These are phyloP conservation scores for Drosophila varians DNA, from an alignment of 1,140 invertebrate species.

Conservation along the genomic window DNA sequence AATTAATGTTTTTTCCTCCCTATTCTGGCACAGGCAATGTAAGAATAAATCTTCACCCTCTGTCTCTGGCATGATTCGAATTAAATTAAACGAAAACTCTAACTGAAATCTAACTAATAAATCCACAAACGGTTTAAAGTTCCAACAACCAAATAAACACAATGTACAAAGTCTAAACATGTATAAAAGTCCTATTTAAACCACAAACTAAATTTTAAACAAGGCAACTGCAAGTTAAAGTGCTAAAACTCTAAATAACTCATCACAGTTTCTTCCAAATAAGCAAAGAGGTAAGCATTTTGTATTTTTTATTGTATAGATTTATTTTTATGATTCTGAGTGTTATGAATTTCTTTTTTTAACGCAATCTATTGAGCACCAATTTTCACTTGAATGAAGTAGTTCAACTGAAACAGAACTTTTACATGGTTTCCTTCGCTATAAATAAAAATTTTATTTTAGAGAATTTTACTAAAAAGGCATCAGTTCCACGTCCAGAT, in stretches of 20 bases:
- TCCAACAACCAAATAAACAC: conserved; percentile 30
- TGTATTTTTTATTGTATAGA: conserved; percentile 1
- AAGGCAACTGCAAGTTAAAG: conserved; percentile 9
- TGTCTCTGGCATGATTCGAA: conserved; percentile 45
- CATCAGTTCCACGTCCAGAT: conserved; percentile 57
- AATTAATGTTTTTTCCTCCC: conserved; percentile 32
- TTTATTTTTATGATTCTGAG: conserved; percentile 31
- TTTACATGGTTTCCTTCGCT: too few species aligned
- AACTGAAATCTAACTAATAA: conserved; percentile 16
- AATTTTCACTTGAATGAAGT: conserved; percentile 37
- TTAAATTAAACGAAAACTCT: conserved; percentile 13
- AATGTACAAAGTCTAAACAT: conserved; percentile 44
- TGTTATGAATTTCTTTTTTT: conserved; percentile 3
- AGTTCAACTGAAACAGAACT: conserved; percentile 20
- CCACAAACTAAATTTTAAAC: not conserved
- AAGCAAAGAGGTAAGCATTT: conserved; percentile 18
- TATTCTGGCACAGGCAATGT: conserved; percentile 40
- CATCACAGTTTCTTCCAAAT: conserved; percentile 20
- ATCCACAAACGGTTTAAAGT: conserved; percentile 36
- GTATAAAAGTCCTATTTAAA: conserved; percentile 25
- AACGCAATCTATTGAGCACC: conserved; percentile 21
- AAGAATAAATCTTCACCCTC: conserved; percentile 24
- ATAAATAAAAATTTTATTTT: too few species aligned
- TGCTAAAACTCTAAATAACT: conserved; percentile 16
- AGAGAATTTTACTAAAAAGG: conserved; percentile 36